Evolutionary conservation across 1,140 invertebrate species (phyloP).

Genomic region (Piezodorus guildinii): DNA sequence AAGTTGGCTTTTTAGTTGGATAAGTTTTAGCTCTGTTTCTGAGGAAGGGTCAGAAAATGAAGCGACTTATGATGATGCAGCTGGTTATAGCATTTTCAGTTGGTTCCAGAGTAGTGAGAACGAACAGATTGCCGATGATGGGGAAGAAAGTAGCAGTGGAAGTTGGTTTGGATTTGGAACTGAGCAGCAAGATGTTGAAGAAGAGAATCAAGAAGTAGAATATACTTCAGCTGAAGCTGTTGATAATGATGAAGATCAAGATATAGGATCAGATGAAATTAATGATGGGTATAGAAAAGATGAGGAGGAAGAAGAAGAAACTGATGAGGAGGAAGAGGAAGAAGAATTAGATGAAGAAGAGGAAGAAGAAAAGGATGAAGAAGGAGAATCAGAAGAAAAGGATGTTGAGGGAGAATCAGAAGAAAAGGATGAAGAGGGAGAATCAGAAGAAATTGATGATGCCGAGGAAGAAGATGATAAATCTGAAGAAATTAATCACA

Average conservation of each 20-base stretch:
- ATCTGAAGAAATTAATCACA: conserved; percentile 15
- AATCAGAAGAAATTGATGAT: conserved; percentile 17
- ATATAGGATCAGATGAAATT: conserved; percentile 23
- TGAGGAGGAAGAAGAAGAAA: conserved; percentile 28
- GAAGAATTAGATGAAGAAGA: conserved; percentile 29
- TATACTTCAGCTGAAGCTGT: conserved; percentile 29
- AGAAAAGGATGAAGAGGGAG: conserved; percentile 21
- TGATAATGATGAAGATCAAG: conserved; percentile 30
- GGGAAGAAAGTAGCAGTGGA: conserved; percentile 34
- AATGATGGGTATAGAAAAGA: conserved; percentile 31
- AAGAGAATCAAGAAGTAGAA: conserved; percentile 31
- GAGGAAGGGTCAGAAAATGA: neutral
- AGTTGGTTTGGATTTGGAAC: conserved; percentile 20
- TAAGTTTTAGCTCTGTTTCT: conserved; percentile 1
- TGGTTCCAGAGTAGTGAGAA: neutral
- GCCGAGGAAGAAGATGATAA: conserved; percentile 17
- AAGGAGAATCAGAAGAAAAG: conserved; percentile 27
- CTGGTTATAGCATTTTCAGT: neutral
- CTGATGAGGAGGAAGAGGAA: conserved; percentile 30
- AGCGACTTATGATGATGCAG: neutral
- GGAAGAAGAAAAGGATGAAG: conserved; percentile 27
- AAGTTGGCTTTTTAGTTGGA: conserved; percentile 2
- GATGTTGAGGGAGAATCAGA: conserved; percentile 19
- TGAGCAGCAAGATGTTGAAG: conserved; percentile 28
- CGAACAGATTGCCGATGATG: conserved; percentile 13